phyloP scores from a whole-genome alignment of 2,797 vertebrate species.

The Nyctibius grandis region DNA sequence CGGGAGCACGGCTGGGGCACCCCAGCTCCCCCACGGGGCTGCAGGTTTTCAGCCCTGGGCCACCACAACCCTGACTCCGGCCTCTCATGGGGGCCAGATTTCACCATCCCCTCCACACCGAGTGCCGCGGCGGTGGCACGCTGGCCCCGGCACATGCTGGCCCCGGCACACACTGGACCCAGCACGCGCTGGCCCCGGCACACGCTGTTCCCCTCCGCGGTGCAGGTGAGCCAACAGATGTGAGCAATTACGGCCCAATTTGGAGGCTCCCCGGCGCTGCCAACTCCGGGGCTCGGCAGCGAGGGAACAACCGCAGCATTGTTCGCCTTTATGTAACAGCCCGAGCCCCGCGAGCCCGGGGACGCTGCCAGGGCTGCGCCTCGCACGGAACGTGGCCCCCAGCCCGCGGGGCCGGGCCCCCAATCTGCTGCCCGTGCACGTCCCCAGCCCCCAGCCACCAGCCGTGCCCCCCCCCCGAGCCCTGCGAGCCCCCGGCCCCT shows the following conservation, averaged over 20 bases:
- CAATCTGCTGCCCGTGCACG: fast-evolving
- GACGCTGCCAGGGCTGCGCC: not conserved
- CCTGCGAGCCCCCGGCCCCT: not conserved
- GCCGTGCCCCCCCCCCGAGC: no score
- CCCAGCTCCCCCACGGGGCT: not conserved
- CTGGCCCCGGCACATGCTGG: not conserved
- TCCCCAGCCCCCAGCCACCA: fast-evolving
- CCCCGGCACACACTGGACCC: no score
- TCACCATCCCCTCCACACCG: not conserved
- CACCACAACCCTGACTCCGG: fast-evolving
- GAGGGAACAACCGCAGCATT: conserved; percentile 17
- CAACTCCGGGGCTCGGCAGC: not conserved
- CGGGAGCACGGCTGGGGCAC: fast-evolving
- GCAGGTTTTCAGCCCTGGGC: not conserved
- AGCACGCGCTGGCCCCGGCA: no score
- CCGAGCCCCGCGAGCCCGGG: not conserved
- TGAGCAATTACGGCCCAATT: not conserved
- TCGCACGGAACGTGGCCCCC: not conserved
- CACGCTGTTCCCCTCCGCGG: not conserved
- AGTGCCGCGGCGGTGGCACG: fast-evolving
- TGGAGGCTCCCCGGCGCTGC: not conserved
- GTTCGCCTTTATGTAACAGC: not conserved
- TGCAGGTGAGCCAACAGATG: conserved; percentile 39
- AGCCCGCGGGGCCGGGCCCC: not conserved
- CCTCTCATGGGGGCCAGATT: not conserved